phyloP scores from a whole-genome alignment of 2,888 invertebrate species.

The Lapara coniferarum region DNA sequence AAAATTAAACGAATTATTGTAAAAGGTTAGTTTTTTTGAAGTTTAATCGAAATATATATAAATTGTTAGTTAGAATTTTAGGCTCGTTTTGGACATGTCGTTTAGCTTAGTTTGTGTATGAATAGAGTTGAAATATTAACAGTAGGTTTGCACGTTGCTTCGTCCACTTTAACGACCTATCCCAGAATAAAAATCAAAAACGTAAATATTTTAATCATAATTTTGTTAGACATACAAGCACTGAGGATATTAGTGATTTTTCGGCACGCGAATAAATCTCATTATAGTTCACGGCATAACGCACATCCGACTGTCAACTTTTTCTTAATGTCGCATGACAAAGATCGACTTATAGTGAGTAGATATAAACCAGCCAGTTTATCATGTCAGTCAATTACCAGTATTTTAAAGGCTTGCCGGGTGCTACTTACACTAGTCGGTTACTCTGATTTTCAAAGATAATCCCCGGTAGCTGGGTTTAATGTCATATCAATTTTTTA shows the following conservation, averaged over 20 bases:
- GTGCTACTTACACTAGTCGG: neutral
- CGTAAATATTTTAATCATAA: too few relatives aligned
- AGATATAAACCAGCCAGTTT: neutral
- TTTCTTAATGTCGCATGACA: conserved; percentile 11
- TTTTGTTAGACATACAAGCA: too few relatives aligned
- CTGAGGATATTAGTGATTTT: neutral
- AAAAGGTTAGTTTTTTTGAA: too few relatives aligned
- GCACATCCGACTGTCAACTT: conserved; percentile 8
- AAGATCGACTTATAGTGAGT: conserved; percentile 5
- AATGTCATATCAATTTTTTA: conserved; percentile 30
- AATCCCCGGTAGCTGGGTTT: conserved; percentile 29
- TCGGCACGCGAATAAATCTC: neutral
- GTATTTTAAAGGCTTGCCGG: neutral
- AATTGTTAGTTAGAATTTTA: too few relatives aligned
- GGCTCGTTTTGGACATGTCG: too few relatives aligned
- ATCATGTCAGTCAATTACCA: neutral
- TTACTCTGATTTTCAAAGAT: conserved; percentile 23
- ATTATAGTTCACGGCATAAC: neutral
- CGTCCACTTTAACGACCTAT: too few relatives aligned
- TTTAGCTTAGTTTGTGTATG: too few relatives aligned
- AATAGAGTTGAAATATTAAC: too few relatives aligned
- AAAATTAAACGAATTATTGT: too few relatives aligned
- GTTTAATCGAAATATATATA: too few relatives aligned
- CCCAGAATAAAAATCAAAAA: too few relatives aligned
- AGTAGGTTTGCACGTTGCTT: too few relatives aligned